phyloP scores from a whole-genome alignment of 1,140 invertebrate genomes.

The Caerostris darwini region DNA sequence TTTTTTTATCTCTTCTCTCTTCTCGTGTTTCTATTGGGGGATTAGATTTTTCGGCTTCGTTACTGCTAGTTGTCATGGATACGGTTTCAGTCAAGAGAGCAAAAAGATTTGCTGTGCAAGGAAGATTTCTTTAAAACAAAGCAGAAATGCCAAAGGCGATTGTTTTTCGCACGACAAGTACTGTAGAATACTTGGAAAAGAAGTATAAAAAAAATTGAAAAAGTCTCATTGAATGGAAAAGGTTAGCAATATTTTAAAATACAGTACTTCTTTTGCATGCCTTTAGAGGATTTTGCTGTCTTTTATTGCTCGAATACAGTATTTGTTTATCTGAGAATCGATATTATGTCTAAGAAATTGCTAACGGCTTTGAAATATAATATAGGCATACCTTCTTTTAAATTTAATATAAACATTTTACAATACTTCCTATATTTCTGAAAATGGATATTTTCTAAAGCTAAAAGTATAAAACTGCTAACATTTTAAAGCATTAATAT shows the following conservation, averaged over 20 bases:
- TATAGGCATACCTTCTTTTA: too few species aligned
- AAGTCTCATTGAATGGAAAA: not conserved
- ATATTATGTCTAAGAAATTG: too few species aligned
- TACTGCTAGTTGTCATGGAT: slow-evolving; percentile 27
- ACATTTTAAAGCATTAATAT: too few species aligned
- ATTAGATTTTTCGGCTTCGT: not conserved
- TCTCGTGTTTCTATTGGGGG: not conserved
- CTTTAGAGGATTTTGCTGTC: not conserved
- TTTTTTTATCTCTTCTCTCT: not conserved
- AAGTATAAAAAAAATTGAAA: not conserved
- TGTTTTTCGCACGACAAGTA: slow-evolving; percentile 12
- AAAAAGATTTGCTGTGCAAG: not conserved
- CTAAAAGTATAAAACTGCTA: too few species aligned
- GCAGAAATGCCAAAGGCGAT: slow-evolving; percentile 20
- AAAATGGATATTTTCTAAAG: too few species aligned
- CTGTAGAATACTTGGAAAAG: not conserved
- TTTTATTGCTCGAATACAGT: not conserved
- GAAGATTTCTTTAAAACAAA: slow-evolving; percentile 36
- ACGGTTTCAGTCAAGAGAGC: not conserved
- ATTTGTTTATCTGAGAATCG: not conserved
- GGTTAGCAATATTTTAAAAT: not conserved
- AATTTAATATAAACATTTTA: too few species aligned
- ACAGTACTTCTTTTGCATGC: not conserved
- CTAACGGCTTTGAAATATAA: too few species aligned
- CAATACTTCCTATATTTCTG: too few species aligned